Conservation (phyloP, 2,113 vertebrate species). For the Leptocoma aspasia region DNA sequence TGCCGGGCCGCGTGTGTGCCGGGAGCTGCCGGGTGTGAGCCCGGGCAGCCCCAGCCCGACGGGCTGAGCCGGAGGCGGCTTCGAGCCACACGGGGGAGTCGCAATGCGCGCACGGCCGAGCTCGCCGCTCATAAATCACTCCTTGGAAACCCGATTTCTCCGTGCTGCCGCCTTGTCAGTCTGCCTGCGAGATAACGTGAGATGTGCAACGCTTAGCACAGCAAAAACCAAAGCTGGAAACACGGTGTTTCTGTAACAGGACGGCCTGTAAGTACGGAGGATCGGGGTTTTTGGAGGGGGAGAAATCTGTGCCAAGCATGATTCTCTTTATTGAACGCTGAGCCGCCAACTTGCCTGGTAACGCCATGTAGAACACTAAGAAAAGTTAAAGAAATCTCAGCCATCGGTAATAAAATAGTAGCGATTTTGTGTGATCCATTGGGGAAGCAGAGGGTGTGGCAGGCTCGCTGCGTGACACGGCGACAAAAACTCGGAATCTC, state of each 20-base stretch:
- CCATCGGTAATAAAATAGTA: neutral
- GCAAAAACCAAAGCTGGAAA: neutral
- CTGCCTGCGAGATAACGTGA: neutral
- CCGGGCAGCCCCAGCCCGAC: neutral
- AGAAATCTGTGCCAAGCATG: neutral
- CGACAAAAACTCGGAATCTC: neutral
- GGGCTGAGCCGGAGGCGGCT: neutral
- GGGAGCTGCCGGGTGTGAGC: neutral
- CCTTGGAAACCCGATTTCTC: constrained; percentile 26
- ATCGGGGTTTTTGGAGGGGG: neutral
- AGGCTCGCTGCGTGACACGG: neutral
- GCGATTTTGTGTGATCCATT: neutral
- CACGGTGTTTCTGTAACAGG: neutral
- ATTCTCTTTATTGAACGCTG: neutral
- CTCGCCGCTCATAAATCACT: constrained; percentile 33
- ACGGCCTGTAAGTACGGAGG: neutral
- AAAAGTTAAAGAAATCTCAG: neutral
- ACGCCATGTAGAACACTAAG: neutral
- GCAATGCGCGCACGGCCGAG: constrained; percentile 34
- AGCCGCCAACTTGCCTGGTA: neutral
- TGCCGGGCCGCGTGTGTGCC: neutral
- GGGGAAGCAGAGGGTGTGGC: neutral
- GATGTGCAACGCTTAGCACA: neutral
- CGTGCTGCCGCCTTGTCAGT: neutral
- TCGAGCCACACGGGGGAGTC: constrained; percentile 73